phyloP scores from a whole-genome alignment of 2,113 vertebrate species.

The Bubo blakistoni region DNA sequence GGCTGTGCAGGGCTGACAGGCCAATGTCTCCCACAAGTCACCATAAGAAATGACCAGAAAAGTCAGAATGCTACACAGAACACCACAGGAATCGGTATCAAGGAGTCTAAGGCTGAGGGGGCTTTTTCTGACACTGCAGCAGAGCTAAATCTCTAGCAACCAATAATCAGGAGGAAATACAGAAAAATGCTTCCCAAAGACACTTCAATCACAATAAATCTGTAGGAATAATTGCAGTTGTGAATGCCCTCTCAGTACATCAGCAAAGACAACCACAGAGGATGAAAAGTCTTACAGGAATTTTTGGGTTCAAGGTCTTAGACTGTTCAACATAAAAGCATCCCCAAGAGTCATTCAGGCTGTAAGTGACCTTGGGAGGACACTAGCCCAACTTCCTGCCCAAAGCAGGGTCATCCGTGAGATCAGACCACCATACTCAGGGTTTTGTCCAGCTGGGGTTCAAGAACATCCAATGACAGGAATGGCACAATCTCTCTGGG shows the following conservation, averaged over 20 bases:
- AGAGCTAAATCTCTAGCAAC: neutral
- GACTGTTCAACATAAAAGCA: neutral
- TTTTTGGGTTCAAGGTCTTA: neutral
- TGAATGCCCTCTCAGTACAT: neutral
- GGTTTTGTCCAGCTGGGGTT: neutral
- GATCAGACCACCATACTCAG: neutral
- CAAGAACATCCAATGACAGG: neutral
- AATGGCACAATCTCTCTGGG: neutral
- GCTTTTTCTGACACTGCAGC: neutral
- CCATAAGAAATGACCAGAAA: neutral
- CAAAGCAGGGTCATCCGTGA: neutral
- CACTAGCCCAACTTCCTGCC: neutral
- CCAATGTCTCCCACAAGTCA: neutral
- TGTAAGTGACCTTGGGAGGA: neutral
- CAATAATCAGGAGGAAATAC: neutral
- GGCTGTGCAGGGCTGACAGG: too few relatives aligned
- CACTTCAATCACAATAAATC: neutral
- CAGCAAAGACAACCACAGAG: neutral
- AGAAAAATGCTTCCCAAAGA: neutral
- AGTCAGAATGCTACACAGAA: neutral
- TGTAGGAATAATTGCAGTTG: neutral
- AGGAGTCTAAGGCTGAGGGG: neutral
- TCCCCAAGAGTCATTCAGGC: neutral
- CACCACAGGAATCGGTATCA: neutral
- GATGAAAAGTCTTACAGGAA: neutral